Evolutionary conservation across 2,113 vertebrate species (phyloP).

Genomic region (Capricornis sumatraensis): DNA sequence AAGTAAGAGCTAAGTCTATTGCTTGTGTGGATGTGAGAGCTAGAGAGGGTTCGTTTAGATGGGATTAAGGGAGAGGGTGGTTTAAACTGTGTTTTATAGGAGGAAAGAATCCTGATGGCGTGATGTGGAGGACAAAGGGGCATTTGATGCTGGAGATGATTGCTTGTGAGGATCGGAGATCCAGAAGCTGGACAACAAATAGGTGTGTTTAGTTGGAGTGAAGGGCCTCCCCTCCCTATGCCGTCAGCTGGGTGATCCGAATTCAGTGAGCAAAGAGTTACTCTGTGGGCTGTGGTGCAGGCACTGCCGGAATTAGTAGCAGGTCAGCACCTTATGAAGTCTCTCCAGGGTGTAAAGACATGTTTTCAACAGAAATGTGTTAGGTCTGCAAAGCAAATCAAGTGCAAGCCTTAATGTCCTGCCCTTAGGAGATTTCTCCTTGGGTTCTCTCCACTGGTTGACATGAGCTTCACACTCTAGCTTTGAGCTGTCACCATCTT

Average conservation of each 20-base stretch:
- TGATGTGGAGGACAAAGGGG: not conserved
- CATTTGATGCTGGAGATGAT: not conserved
- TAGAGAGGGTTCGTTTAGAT: not conserved
- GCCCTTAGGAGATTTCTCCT: slow-evolving; percentile 1
- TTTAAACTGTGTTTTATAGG: not conserved
- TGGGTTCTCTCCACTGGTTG: slow-evolving; percentile 34
- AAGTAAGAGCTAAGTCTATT: not conserved
- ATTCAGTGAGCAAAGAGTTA: not conserved
- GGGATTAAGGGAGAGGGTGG: not conserved
- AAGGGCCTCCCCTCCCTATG: not conserved
- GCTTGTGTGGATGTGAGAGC: not conserved
- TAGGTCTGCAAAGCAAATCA: slow-evolving; percentile 70
- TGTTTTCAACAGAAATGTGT: slow-evolving; percentile 69
- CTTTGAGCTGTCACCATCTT: slow-evolving; percentile 15
- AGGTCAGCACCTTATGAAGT: slow-evolving; percentile 61
- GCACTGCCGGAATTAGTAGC: not conserved
- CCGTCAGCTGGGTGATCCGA: not conserved
- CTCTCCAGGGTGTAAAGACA: slow-evolving; percentile 69
- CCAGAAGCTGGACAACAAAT: not conserved
- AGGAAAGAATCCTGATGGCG: not conserved
- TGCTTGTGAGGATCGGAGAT: not conserved
- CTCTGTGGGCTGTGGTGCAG: not conserved
- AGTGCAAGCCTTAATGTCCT: not conserved
- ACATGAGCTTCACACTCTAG: slow-evolving; percentile 33
- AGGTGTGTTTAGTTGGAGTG: not conserved